These are phyloP conservation scores for Gallinago paraguaiae DNA, from an alignment of 2,113 vertebrate species.

Conservation along the genomic window DNA sequence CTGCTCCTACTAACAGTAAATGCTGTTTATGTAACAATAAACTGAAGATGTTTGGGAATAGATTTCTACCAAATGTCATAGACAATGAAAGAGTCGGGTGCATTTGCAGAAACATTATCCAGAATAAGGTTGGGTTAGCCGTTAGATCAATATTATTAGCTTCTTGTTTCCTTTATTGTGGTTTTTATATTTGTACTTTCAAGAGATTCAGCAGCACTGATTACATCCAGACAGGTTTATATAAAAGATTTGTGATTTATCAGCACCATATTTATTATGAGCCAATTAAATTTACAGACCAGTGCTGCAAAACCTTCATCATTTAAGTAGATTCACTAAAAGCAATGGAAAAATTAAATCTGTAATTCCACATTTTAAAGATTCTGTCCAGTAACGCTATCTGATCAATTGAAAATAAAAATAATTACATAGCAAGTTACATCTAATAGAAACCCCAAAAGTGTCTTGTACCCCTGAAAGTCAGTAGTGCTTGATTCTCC, in stretches of 20 bases:
- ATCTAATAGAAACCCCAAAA: not conserved
- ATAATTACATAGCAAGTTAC: not conserved
- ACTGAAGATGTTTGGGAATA: not conserved
- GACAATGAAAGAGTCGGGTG: not conserved
- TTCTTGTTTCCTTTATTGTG: not conserved
- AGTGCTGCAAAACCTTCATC: not conserved
- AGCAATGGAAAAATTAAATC: not conserved
- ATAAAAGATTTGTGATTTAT: not conserved
- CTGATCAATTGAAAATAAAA: not conserved
- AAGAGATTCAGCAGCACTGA: not conserved
- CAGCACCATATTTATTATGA: not conserved
- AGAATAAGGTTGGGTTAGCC: not conserved
- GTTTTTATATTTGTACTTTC: not conserved
- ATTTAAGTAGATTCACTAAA: not conserved
- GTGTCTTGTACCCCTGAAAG: not conserved
- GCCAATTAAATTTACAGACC: not conserved
- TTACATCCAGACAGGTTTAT: not conserved
- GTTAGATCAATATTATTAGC: not conserved
- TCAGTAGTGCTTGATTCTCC: not conserved
- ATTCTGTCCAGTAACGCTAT: not conserved
- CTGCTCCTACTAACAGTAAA: not conserved
- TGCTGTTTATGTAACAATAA: not conserved
- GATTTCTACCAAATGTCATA: not conserved
- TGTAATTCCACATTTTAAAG: not conserved
- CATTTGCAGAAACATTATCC: constrained; percentile 25